Evolutionary conservation across 2,888 invertebrate species (phyloP).

Genomic region (Brachyopa scutellaris): DNA sequence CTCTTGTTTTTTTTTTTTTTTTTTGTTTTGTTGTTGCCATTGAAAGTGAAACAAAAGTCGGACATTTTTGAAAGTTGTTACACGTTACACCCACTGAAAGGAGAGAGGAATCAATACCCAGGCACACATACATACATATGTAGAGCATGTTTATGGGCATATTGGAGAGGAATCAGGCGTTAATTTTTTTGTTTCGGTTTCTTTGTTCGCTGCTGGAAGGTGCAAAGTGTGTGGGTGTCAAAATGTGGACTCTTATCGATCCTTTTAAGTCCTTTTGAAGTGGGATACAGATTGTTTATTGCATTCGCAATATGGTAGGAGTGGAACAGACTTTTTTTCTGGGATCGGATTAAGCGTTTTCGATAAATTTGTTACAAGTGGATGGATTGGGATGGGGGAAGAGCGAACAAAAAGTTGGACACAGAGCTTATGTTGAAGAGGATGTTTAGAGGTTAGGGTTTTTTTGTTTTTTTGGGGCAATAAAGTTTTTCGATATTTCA

Average conservation of each 20-base stretch:
- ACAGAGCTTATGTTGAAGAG: conserved; percentile 30
- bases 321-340: background rate
- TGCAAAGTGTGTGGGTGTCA: conserved; percentile 43
- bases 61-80: conserved; percentile 3
- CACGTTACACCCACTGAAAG: background rate
- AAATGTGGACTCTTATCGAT: conserved; percentile 52
- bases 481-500: conserved; percentile 53
- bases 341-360: conserved; percentile 51
- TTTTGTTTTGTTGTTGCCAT: background rate
- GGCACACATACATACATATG: conserved; percentile 22
- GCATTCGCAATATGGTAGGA: conserved; percentile 32
- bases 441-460: conserved; percentile 31
- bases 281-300: conserved; percentile 66
- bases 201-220: conserved; percentile 38
- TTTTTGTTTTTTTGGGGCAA: background rate
- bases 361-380: conserved; percentile 59
- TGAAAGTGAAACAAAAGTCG: conserved; percentile 38
- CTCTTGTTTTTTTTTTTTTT: background rate
- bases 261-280: conserved; percentile 58
- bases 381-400: background rate
- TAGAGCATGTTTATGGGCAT: conserved; percentile 14
- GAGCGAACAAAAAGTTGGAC: background rate
- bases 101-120: background rate
- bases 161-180: conserved; percentile 41
- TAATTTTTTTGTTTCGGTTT: conserved; percentile 47